phyloP scores from a whole-genome alignment of 2,888 invertebrate genomes.

The Alsophila aescularia region DNA sequence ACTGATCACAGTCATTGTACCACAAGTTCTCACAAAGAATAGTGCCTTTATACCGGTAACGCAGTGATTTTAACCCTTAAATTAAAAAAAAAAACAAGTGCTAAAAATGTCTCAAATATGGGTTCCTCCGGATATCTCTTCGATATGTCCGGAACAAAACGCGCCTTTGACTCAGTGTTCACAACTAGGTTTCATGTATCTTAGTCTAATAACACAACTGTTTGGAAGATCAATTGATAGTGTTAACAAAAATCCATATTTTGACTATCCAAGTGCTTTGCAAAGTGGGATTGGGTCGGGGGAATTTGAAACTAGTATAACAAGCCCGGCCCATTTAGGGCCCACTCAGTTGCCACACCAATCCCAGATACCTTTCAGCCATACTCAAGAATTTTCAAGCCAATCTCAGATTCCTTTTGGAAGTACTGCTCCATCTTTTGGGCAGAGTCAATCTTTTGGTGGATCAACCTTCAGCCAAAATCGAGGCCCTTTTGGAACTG shows the following conservation, averaged over 20 bases:
- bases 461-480: background rate
- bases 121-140: conserved; percentile 83
- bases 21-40: conserved; percentile 20
- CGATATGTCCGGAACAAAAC: conserved; percentile 80
- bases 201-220: conserved; percentile 82
- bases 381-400: conserved; percentile 1
- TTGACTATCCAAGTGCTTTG: conserved; percentile 24
- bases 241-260: conserved; percentile 40
- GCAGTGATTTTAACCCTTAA: conserved; percentile 1
- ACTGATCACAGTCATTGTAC: conserved; percentile 24
- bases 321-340: conserved; percentile 7
- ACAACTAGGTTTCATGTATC: conserved; percentile 83
- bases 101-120: conserved; percentile 65
- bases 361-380: background rate
- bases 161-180: conserved; percentile 85
- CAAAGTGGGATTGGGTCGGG: conserved; percentile 20
- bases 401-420: background rate
- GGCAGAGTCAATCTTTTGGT: background rate
- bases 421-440: background rate
- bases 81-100: background rate
- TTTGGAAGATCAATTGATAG: conserved; percentile 82
- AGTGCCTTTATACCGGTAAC: conserved; percentile 14
- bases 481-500: conserved; percentile 4
- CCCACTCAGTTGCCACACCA: conserved; percentile 1
- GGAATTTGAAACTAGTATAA: conserved; percentile 5